Percentiles rank a stretch among this genome's conserved stretches.
Evolutionary conservation across 2,888 invertebrate species (phyloP).

Genomic region (Mythimna lalbum): DNA sequence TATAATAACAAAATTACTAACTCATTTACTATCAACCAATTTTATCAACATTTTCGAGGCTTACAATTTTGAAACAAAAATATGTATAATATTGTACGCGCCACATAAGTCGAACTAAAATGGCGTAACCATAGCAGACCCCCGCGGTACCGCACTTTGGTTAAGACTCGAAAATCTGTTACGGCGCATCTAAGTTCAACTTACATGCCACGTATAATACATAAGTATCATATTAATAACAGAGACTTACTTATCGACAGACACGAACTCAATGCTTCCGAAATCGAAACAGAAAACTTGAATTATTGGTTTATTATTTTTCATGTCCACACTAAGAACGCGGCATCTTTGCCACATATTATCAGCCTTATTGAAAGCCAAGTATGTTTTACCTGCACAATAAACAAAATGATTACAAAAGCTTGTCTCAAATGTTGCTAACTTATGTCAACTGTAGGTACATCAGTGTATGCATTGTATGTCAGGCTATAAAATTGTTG

Average conservation of each 20-base stretch:
- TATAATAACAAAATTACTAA: too few relatives aligned
- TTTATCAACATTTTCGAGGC: background rate
- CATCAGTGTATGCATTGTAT: background rate
- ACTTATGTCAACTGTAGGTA: background rate
- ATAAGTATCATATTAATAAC: background rate
- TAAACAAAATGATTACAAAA: slow-evolving; percentile 14
- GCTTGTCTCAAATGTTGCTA: background rate
- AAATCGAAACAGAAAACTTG: slow-evolving; percentile 92
- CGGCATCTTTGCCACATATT: slow-evolving; percentile 93
- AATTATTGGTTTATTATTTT: slow-evolving; percentile 76
- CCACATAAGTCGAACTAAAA: too few relatives aligned
- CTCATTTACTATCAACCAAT: too few relatives aligned
- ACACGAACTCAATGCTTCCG: slow-evolving; percentile 89
- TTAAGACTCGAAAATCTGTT: too few relatives aligned
- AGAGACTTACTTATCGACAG: slow-evolving; percentile 85
- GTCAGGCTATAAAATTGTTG: slow-evolving; percentile 2
- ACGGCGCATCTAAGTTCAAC: too few relatives aligned
- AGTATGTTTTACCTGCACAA: slow-evolving; percentile 91
- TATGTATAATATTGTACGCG: too few relatives aligned
- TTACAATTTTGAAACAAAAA: too few relatives aligned
- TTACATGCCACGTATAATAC: too few relatives aligned
- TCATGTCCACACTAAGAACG: slow-evolving; percentile 80
- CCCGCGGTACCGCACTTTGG: too few relatives aligned
- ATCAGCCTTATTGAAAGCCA: slow-evolving; percentile 89
- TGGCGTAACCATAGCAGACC: too few relatives aligned